phyloP scores from a whole-genome alignment of 2,888 invertebrate species.

The Leucophenga montana region DNA sequence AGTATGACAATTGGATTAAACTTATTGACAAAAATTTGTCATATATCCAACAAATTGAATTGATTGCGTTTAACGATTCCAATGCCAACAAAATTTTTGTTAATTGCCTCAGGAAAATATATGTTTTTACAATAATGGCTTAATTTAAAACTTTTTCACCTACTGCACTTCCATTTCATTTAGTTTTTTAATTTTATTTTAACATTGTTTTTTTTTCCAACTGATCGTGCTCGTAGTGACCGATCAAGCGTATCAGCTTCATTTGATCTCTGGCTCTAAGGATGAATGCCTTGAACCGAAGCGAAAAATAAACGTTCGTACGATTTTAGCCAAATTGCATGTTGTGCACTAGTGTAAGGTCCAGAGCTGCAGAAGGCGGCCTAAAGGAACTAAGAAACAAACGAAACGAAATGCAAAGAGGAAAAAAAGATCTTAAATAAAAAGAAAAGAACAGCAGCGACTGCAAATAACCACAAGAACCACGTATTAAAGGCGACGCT shows the following conservation, averaged over 20 bases:
- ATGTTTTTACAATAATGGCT: constrained; percentile 59
- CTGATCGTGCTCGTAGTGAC: not conserved
- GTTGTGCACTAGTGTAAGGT: constrained; percentile 40
- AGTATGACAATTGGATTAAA: too few species aligned
- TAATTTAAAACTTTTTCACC: constrained; percentile 58
- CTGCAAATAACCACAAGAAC: constrained; percentile 25
- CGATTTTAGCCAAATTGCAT: constrained; percentile 70
- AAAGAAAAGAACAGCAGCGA: constrained; percentile 34
- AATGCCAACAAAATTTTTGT: not conserved
- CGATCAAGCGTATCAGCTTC: constrained; percentile 20
- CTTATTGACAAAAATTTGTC: constrained; percentile 3
- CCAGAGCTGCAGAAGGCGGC: constrained; percentile 9
- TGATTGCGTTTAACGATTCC: too few species aligned
- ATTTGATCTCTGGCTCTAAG: constrained; percentile 25
- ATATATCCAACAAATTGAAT: not conserved
- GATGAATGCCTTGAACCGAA: constrained; percentile 5
- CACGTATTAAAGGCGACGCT: constrained; percentile 50
- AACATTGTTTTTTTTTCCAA: not conserved
- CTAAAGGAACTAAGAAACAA: constrained; percentile 31
- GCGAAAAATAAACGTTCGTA: constrained; percentile 48
- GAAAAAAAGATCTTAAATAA: not conserved
- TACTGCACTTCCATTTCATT: constrained; percentile 31
- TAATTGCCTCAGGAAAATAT: not conserved
- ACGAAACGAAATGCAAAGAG: not conserved
- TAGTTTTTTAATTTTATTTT: not conserved